A percentile compares a stretch with the other conserved stretches of the same genome.
Conservation (phyloP, 2,113 vertebrate species). For the Accipiter cooperii region DNA sequence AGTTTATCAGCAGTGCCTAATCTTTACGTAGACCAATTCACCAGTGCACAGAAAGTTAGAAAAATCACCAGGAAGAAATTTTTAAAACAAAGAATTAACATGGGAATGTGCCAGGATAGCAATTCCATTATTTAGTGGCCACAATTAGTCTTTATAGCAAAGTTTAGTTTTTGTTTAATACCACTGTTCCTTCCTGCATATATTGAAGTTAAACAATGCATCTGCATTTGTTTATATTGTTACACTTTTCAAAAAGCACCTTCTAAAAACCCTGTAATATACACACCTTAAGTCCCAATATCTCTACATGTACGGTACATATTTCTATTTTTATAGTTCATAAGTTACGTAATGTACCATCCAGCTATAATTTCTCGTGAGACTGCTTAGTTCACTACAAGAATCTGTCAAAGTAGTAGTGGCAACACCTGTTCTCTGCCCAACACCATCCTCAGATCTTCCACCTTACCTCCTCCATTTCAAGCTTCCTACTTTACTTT, state of each 20-base stretch:
- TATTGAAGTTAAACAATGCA: not conserved
- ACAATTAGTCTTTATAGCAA: not conserved
- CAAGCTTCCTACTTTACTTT: not conserved
- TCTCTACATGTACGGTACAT: not conserved
- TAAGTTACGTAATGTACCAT: not conserved
- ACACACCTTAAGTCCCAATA: not conserved
- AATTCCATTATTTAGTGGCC: not conserved
- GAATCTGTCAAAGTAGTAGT: not conserved
- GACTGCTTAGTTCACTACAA: not conserved
- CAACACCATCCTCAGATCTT: not conserved
- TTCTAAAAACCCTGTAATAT: not conserved
- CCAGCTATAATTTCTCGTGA: not conserved
- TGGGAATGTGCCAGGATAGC: not conserved
- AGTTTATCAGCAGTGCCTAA: not conserved
- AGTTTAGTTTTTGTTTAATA: not conserved
- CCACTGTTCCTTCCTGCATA: not conserved
- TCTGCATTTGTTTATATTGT: not conserved
- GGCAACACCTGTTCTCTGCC: not conserved
- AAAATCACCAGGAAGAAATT: not conserved
- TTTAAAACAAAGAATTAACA: not conserved
- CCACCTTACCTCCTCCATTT: not conserved
- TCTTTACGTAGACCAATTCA: not conserved
- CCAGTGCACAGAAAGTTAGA: not conserved
- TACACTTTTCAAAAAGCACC: not conserved
- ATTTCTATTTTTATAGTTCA: constrained; percentile 19